Percentiles rank a stretch among this genome's conserved stretches.
Conservation (phyloP, 2,797 vertebrate species). For the Neopelma chrysocephalum region DNA sequence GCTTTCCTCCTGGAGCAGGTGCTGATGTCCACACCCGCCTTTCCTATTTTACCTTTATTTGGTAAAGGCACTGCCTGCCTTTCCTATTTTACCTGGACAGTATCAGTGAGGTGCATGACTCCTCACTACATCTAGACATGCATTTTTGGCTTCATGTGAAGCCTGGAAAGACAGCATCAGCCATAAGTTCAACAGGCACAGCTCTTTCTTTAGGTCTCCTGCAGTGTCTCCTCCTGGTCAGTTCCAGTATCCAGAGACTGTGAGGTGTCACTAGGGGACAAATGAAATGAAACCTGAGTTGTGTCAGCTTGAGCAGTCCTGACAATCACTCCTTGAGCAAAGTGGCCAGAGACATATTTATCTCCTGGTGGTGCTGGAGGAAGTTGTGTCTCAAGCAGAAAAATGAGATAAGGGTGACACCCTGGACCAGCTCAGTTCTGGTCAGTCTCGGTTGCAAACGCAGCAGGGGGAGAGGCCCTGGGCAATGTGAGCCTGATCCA, state of each 20-base stretch:
- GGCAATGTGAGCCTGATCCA: accelerated
- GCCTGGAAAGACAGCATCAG: background rate
- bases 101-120: background rate
- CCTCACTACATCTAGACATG: background rate
- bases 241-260: background rate
- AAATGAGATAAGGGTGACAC: background rate
- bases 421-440: background rate
- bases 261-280: background rate
- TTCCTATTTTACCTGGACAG: background rate
- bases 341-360: background rate
- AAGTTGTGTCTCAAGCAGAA: background rate
- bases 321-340: background rate
- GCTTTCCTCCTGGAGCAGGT: background rate
- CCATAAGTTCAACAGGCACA: background rate
- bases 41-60: background rate
- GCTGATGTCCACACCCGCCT: background rate
- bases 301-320: background rate
- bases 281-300: background rate
- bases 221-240: background rate
- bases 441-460: background rate
- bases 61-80: background rate
- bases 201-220: background rate
- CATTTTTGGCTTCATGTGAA: background rate
- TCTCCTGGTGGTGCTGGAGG: background rate
- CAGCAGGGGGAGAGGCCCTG: background rate